Conservation (phyloP, 2,888 invertebrate species). For the Tipula vernalis region DNA sequence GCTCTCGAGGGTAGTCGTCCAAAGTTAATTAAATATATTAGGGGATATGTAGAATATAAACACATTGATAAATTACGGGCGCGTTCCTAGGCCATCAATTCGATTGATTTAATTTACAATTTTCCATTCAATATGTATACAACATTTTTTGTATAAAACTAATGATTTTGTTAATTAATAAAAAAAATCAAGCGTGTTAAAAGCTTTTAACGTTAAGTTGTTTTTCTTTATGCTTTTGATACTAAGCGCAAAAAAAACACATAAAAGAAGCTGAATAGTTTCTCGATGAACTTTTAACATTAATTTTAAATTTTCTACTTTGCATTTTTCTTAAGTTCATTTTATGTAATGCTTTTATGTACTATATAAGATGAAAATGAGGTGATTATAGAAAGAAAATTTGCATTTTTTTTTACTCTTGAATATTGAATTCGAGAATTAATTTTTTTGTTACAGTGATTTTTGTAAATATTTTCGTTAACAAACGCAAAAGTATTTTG, state of each 20-base stretch:
- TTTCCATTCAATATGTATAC: not conserved
- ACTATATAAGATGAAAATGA: not conserved
- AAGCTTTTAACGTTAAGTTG: not conserved
- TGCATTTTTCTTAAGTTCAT: not conserved
- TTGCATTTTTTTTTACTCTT: not conserved
- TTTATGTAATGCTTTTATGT: not conserved
- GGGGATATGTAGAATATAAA: not conserved
- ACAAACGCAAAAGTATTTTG: not conserved
- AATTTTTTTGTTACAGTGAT: not conserved
- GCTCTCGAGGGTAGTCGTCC: not conserved
- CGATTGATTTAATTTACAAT: not conserved
- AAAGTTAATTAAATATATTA: not conserved
- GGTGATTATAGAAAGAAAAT: not conserved
- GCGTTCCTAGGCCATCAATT: not conserved
- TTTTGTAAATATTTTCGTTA: not conserved
- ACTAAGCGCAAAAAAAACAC: not conserved
- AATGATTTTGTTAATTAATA: not conserved
- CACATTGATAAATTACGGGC: not conserved
- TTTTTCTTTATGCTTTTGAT: not conserved
- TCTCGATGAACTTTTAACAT: not conserved
- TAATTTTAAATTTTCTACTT: not conserved
- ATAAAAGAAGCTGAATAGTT: not conserved
- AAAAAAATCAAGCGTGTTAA: not conserved
- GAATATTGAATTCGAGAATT: not conserved
- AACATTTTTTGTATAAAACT: not conserved